Conservation (phyloP, 2,113 vertebrate species). For the Felis chaus region DNA sequence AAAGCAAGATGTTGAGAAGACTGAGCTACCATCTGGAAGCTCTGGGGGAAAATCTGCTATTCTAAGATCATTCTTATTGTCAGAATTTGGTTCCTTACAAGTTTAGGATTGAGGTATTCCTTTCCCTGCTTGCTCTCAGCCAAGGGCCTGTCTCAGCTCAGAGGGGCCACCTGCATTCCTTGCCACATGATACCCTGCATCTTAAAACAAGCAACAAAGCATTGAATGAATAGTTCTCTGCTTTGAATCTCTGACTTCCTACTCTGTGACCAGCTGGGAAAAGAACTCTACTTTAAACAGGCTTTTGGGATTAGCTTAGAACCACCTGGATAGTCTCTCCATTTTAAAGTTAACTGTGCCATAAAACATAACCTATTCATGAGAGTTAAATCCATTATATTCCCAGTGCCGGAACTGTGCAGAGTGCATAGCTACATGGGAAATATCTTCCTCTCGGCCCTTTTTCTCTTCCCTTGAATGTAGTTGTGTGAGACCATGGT, state of each 20-base stretch:
- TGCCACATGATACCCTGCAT: neutral
- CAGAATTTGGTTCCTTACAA: neutral
- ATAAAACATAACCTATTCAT: neutral
- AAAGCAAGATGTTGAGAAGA: neutral
- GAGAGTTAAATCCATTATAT: neutral
- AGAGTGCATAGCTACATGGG: neutral
- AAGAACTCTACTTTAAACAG: neutral
- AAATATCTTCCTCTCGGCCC: neutral
- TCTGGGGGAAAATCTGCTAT: neutral
- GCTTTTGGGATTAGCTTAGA: neutral
- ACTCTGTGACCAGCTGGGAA: neutral
- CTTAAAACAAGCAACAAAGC: neutral
- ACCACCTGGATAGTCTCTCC: neutral
- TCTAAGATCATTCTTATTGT: neutral
- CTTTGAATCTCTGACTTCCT: neutral
- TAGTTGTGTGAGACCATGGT: neutral
- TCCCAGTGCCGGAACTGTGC: neutral
- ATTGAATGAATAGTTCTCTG: neutral
- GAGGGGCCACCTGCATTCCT: neutral
- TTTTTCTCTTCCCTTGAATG: neutral
- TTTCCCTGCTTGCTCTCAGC: neutral
- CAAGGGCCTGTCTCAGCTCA: neutral
- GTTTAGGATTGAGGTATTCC: neutral
- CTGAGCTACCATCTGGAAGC: neutral
- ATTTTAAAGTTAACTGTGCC: neutral